phyloP scores from a whole-genome alignment of 2,888 invertebrate species.

The Ophioninae sp. region DNA sequence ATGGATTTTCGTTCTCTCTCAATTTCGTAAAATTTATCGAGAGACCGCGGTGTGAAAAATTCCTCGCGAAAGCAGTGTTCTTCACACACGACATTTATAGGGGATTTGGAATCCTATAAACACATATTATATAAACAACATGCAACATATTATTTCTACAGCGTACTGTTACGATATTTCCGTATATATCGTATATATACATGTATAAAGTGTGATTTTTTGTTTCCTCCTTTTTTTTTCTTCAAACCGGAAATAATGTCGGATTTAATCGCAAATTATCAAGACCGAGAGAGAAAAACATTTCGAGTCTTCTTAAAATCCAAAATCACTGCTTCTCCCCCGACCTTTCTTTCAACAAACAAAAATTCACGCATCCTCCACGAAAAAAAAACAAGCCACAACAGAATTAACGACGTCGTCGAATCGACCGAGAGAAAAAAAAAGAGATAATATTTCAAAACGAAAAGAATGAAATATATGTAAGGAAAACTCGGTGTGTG shows the following conservation, averaged over 20 bases:
- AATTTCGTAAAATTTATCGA: constrained; percentile 34
- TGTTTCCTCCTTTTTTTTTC: not conserved
- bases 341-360: not conserved
- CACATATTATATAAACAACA: constrained; percentile 81
- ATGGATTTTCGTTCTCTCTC: not conserved
- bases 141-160: constrained; percentile 80
- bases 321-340: not conserved
- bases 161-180: constrained; percentile 74
- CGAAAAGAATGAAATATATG: not conserved
- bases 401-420: constrained; percentile 53
- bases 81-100: constrained; percentile 78
- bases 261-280: constrained; percentile 33
- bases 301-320: not conserved
- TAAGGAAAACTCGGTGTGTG: constrained; percentile 27
- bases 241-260: constrained; percentile 23
- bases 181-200: constrained; percentile 62
- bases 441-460: constrained; percentile 29
- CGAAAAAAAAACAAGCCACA: constrained; percentile 44
- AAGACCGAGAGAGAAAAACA: constrained; percentile 6
- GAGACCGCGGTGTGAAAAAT: constrained; percentile 66
- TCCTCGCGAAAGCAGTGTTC: constrained; percentile 69
- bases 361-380: constrained; percentile 30
- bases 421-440: constrained; percentile 41
- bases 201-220: constrained; percentile 54
- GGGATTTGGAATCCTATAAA: constrained; percentile 79